Evolutionary conservation across 2,113 vertebrate species (phyloP).

Genomic region (Gymnogyps californianus): DNA sequence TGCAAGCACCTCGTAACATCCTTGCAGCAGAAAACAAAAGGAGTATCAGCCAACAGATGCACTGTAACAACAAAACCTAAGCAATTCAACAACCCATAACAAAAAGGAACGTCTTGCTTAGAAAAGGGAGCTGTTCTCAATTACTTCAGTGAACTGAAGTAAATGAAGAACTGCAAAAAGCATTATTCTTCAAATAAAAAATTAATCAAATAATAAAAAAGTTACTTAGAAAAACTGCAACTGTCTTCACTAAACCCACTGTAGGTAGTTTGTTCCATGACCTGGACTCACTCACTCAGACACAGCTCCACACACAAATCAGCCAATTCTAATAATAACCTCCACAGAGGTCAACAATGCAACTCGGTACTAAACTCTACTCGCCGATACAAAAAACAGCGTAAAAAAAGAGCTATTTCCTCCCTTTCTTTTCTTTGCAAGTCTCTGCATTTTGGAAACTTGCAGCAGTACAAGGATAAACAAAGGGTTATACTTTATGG

Average conservation of each 20-base stretch:
- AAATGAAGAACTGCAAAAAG: neutral
- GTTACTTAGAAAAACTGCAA: neutral
- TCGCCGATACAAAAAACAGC: neutral
- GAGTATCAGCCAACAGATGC: neutral
- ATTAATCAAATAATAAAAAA: neutral
- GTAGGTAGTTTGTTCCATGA: neutral
- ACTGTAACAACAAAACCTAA: neutral
- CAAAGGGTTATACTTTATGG: conserved; percentile 61
- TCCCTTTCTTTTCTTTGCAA: conserved; percentile 52
- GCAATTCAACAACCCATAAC: neutral
- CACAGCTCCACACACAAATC: neutral
- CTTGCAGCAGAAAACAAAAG: neutral
- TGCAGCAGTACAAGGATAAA: conserved; percentile 61
- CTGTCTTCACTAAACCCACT: neutral
- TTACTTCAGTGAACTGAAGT: neutral
- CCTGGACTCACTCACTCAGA: neutral
- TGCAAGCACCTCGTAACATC: neutral
- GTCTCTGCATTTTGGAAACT: conserved; percentile 42
- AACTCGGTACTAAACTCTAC: neutral
- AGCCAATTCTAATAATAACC: conserved; percentile 15
- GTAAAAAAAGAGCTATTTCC: conserved; percentile 13
- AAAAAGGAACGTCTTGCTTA: neutral
- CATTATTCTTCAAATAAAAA: neutral
- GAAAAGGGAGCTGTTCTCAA: neutral
- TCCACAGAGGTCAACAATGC: conserved; percentile 19